Percentiles rank a stretch among this genome's conserved stretches.
Evolutionary conservation across 1,140 invertebrate genomes (phyloP).

Genomic region (Tigriopus japonicus): DNA sequence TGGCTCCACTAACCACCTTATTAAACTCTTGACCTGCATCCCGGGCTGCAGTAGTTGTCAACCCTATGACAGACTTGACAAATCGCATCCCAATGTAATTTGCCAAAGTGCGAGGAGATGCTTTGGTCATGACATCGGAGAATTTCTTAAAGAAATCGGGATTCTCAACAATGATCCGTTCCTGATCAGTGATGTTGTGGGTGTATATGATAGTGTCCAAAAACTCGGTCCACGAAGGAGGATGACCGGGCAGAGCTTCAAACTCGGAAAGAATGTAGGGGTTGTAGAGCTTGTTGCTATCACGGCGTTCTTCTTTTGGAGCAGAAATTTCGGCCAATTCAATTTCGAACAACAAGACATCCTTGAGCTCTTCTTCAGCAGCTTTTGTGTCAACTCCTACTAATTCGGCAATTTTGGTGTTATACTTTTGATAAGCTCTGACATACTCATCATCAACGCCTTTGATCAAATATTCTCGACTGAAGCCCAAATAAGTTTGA

Average conservation of each 20-base stretch:
- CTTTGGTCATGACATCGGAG: too few relatives aligned
- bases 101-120: background rate
- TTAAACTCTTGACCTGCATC: background rate
- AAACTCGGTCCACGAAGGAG: too few relatives aligned
- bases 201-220: too few relatives aligned
- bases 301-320: background rate
- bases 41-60: background rate
- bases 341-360: background rate
- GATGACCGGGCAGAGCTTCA: too few relatives aligned
- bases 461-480: background rate
- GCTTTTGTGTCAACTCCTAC: background rate
- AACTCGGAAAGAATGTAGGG: too few relatives aligned
- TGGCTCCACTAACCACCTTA: background rate
- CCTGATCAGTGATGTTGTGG: too few relatives aligned
- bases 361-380: background rate
- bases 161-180: too few relatives aligned
- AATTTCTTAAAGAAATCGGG: too few relatives aligned
- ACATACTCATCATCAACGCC: background rate
- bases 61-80: background rate
- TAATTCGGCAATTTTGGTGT: background rate
- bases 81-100: background rate
- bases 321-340: background rate
- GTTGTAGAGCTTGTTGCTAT: background rate
- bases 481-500: background rate
- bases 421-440: background rate